A percentile compares a stretch with the other conserved stretches of the same genome.
Conservation (phyloP, 2,888 invertebrate species). For the Argyresthia goedartella region DNA sequence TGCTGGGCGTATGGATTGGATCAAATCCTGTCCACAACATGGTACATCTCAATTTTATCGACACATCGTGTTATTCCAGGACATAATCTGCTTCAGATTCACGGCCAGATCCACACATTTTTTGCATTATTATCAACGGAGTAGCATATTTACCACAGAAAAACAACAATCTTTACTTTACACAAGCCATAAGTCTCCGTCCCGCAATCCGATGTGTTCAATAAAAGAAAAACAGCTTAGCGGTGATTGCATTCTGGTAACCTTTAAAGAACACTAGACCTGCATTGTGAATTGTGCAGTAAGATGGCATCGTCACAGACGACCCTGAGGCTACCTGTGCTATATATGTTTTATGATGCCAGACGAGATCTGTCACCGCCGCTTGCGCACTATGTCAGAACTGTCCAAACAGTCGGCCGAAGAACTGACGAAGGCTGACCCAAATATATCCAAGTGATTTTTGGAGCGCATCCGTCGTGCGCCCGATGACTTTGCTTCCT, state of each 20-base stretch:
- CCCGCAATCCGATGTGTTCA: too few relatives aligned
- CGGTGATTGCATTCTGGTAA: slow-evolving; percentile 24
- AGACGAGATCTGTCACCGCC: slow-evolving; percentile 41
- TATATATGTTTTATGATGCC: slow-evolving; percentile 41
- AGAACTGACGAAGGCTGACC: slow-evolving; percentile 17
- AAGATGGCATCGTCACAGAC: neutral
- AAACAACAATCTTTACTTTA: too few relatives aligned
- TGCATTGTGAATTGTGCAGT: neutral
- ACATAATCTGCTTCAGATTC: too few relatives aligned
- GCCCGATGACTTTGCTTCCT: slow-evolving; percentile 17
- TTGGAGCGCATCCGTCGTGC: slow-evolving; percentile 32
- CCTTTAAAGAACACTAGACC: slow-evolving; percentile 34
- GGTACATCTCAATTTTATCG: too few relatives aligned
- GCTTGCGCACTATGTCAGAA: slow-evolving; percentile 23
- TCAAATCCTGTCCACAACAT: too few relatives aligned
- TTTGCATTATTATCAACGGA: too few relatives aligned
- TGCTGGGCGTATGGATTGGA: too few relatives aligned
- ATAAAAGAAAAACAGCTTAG: neutral
- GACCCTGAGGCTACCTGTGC: slow-evolving; percentile 44
- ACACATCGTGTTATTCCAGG: too few relatives aligned
- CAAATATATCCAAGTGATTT: slow-evolving; percentile 50
- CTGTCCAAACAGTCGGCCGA: slow-evolving; percentile 31
- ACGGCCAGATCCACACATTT: too few relatives aligned
- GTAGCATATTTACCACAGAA: too few relatives aligned
- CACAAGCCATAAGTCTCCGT: too few relatives aligned